Evolutionary conservation across 2,888 invertebrate species (phyloP).

Genomic region (Orthosia cruda): DNA sequence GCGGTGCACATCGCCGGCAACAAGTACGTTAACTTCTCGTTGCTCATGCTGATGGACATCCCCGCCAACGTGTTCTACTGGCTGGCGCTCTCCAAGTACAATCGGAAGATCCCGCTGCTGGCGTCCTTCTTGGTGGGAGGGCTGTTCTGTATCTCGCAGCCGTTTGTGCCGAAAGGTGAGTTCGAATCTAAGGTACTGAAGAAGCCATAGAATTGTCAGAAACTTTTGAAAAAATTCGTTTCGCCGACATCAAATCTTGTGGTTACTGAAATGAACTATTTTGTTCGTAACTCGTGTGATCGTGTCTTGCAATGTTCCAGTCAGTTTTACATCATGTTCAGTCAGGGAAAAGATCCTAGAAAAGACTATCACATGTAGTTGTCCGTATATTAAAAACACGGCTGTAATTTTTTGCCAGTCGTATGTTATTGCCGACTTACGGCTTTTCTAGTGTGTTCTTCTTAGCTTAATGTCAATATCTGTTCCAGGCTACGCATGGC

Average conservation of each 20-base stretch:
- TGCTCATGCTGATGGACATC: constrained; percentile 88
- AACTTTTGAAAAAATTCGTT: not conserved
- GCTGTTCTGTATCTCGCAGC: constrained; percentile 85
- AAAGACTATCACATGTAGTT: not conserved
- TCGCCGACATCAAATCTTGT: not conserved
- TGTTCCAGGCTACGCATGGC: constrained; percentile 83
- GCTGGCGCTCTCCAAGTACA: constrained; percentile 85
- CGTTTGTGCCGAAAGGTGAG: constrained; percentile 85
- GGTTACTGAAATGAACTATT: no score
- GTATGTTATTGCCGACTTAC: not conserved
- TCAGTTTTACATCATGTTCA: not conserved
- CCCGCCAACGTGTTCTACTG: constrained; percentile 88
- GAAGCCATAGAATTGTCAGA: not conserved
- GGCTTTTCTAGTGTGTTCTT: not conserved
- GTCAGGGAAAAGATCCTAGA: not conserved
- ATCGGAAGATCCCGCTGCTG: constrained; percentile 83
- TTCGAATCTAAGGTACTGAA: not conserved
- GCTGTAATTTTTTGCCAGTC: not conserved
- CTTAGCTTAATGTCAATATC: not conserved
- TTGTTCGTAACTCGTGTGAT: no score
- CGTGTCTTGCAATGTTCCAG: not conserved
- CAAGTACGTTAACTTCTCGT: constrained; percentile 87
- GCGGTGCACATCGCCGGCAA: constrained; percentile 88
- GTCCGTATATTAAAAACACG: not conserved
- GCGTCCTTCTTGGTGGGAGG: constrained; percentile 86